Percentiles rank a stretch among this genome's conserved stretches.
Evolutionary conservation across 2,888 invertebrate genomes (phyloP).

Genomic region (Drosophila birchii): DNA sequence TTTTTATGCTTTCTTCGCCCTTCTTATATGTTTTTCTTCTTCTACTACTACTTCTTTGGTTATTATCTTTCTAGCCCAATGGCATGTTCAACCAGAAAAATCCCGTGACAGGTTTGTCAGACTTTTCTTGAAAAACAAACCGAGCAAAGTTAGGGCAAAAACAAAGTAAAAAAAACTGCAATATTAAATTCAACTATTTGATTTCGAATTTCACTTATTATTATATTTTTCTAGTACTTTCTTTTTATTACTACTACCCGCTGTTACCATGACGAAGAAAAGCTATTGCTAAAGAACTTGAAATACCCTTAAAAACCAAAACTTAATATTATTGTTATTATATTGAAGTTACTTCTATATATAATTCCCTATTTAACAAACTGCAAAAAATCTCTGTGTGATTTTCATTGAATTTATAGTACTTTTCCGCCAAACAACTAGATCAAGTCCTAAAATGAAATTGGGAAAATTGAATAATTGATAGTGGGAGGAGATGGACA

Average conservation of each 20-base stretch:
- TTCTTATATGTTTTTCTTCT: not conserved
- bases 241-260: constrained; percentile 33
- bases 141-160: constrained; percentile 51
- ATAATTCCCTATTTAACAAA: not conserved
- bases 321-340: not conserved
- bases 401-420: not conserved
- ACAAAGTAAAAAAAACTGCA: constrained; percentile 42
- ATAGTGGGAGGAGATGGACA: not conserved
- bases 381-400: not conserved
- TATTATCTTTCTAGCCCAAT: constrained; percentile 19
- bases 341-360: not conserved
- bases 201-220: constrained; percentile 33
- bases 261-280: constrained; percentile 25
- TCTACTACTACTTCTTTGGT: constrained; percentile 2
- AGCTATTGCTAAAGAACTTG: not conserved
- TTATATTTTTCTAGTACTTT: constrained; percentile 38
- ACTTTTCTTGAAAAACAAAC: constrained; percentile 69
- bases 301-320: not conserved
- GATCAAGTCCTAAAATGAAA: constrained; percentile 15
- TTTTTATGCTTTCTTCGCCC: not conserved
- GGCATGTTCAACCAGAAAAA: constrained; percentile 68
- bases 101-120: constrained; percentile 80
- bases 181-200: constrained; percentile 45
- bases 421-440: constrained; percentile 6
- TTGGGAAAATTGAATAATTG: constrained; percentile 18